A percentile compares a stretch with the other conserved stretches of the same genome.
These are phyloP conservation scores for Callionymus lyra DNA, from an alignment of 2,113 vertebrate species.

Conservation along the genomic window DNA sequence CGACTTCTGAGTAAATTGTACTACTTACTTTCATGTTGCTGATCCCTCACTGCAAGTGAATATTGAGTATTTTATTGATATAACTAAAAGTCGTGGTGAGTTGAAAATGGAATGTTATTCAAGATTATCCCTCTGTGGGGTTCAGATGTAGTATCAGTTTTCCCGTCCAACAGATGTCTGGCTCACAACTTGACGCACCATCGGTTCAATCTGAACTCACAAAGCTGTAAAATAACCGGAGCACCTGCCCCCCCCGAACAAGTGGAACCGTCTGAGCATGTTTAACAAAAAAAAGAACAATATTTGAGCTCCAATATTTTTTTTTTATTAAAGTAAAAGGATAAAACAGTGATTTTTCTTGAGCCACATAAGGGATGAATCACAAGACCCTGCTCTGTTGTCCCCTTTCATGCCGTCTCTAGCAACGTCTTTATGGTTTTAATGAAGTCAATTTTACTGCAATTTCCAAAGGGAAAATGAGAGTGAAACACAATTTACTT, in stretches of 20 bases:
- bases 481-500: constrained; percentile 32
- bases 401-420: constrained; percentile 33
- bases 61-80: too few relatives aligned
- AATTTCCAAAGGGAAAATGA: constrained; percentile 24
- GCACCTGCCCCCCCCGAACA: constrained; percentile 42
- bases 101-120: too few relatives aligned
- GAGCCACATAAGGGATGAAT: constrained; percentile 35
- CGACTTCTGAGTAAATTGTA: too few relatives aligned
- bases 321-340: too few relatives aligned
- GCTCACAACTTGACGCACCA: constrained; percentile 50
- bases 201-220: constrained; percentile 52
- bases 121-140: background rate
- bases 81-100: too few relatives aligned
- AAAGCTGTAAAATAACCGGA: constrained; percentile 46
- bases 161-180: constrained; percentile 31
- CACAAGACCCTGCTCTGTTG: constrained; percentile 21
- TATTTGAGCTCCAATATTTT: too few relatives aligned
- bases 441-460: constrained; percentile 46
- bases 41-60: too few relatives aligned
- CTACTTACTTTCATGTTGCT: too few relatives aligned
- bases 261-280: too few relatives aligned
- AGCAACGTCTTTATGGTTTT: constrained; percentile 33
- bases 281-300: too few relatives aligned
- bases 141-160: constrained; percentile 25
- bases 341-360: constrained; percentile 20